Percentiles rank a stretch among this genome's conserved stretches.
Evolutionary conservation across 2,797 vertebrate genomes (phyloP).

Genomic region (Diglossa cyanea): DNA sequence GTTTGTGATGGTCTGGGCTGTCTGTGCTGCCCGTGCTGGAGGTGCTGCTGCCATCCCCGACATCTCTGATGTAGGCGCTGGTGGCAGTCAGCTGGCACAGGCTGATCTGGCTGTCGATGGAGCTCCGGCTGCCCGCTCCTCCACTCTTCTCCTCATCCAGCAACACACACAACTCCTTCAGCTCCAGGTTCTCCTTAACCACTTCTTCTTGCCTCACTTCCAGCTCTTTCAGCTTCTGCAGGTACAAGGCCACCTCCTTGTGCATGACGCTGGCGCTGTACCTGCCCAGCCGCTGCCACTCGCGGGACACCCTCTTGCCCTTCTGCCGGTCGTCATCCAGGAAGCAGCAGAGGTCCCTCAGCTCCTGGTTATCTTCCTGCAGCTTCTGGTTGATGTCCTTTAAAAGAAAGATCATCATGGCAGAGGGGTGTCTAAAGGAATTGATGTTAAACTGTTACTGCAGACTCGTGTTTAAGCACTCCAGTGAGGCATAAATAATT

Average conservation of each 20-base stretch:
- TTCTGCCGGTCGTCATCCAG: conserved; percentile 96
- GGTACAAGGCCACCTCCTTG: conserved; percentile 91
- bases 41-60: conserved; percentile 93
- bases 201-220: conserved; percentile 90
- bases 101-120: conserved; percentile 90
- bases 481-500: not conserved
- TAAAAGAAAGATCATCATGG: conserved; percentile 55
- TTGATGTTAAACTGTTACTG: not conserved
- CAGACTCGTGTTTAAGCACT: not conserved
- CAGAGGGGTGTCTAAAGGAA: not conserved
- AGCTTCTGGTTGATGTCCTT: conserved; percentile 97
- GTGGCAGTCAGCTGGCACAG: conserved; percentile 79
- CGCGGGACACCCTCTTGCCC: conserved; percentile 90
- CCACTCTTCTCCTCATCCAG: conserved; percentile 88
- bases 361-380: conserved; percentile 96
- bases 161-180: conserved; percentile 91
- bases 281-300: conserved; percentile 94
- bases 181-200: conserved; percentile 90
- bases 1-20: conserved; percentile 89
- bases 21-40: conserved; percentile 92
- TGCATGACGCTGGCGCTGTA: conserved; percentile 91
- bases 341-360: conserved; percentile 95
- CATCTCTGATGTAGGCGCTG: conserved; percentile 82
- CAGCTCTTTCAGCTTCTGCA: conserved; percentile 92
- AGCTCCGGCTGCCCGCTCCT: conserved; percentile 84